Evolutionary conservation across 2,797 vertebrate genomes (phyloP).

Genomic region (Enteromius radiatus): DNA sequence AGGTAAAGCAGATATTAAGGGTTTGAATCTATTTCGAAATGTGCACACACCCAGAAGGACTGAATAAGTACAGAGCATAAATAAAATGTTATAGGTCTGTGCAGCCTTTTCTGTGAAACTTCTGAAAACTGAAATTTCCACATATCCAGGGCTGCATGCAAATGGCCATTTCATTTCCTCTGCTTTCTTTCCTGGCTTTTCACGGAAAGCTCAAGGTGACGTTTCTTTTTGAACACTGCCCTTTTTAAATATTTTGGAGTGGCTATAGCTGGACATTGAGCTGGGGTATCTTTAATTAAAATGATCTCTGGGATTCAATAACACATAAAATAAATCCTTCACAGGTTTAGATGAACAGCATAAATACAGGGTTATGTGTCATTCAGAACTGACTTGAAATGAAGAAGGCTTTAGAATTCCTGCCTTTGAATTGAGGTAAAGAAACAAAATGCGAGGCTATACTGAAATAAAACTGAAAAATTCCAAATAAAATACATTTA

Average conservation of each 20-base stretch:
- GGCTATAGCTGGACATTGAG: conserved; percentile 7
- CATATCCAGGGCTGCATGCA: conserved; percentile 16
- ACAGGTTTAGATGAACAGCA: not conserved
- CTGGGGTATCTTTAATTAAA: conserved; percentile 33
- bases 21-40: conserved; percentile 41
- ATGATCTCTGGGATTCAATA: not conserved
- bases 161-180: conserved; percentile 17
- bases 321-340: not conserved
- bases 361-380: not conserved
- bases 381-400: conserved; percentile 8
- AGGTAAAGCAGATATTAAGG: not conserved
- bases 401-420: not conserved
- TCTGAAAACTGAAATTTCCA: conserved; percentile 26
- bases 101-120: conserved; percentile 36
- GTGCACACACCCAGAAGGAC: not conserved
- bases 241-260: conserved; percentile 33
- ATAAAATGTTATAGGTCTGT: conserved; percentile 44
- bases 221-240: conserved; percentile 19
- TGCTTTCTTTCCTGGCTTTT: conserved; percentile 43
- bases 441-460: not conserved
- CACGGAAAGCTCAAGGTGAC: conserved; percentile 1
- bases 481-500: not conserved
- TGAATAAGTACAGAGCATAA: conserved; percentile 24
- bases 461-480: not conserved
- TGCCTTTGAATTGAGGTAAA: not conserved